Evolutionary conservation across 2,888 invertebrate species (phyloP).

Genomic region (Meiosimyza decipiens): DNA sequence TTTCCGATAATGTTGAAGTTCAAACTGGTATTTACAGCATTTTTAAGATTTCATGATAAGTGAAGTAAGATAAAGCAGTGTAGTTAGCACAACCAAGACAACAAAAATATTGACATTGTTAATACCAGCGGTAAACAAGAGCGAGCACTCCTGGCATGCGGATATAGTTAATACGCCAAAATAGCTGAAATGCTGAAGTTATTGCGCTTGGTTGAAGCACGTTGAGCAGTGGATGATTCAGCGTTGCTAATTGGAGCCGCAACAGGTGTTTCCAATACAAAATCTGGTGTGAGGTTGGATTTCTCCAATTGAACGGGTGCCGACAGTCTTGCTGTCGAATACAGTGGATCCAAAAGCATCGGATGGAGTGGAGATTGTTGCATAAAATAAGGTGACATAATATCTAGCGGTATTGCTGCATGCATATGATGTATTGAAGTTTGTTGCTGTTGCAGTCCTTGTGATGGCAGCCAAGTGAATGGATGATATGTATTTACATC

Average conservation of each 20-base stretch:
- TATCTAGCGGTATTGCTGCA: conserved; percentile 20
- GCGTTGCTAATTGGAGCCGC: neutral
- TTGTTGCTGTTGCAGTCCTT: conserved; percentile 49
- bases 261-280: conserved; percentile 16
- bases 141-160: neutral
- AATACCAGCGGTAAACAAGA: conserved; percentile 17
- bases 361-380: neutral
- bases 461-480: conserved; percentile 48
- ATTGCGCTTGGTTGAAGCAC: conserved; percentile 55
- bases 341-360: neutral
- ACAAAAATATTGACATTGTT: neutral
- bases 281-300: neutral
- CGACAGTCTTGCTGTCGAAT: neutral
- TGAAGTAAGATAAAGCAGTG: conserved; percentile 20
- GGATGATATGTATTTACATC: conserved; percentile 36
- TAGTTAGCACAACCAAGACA: neutral
- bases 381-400: conserved; percentile 31
- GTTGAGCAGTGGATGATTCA: conserved; percentile 34
- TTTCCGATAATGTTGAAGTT: too few relatives aligned
- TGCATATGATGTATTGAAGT: conserved; percentile 25
- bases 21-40: conserved; percentile 37
- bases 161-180: conserved; percentile 55
- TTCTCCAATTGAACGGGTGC: neutral
- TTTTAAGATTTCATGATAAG: conserved; percentile 15
- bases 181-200: conserved; percentile 67